Evolutionary conservation across 1,140 invertebrate genomes (phyloP).

Genomic region (Meloidogyne hapla): DNA sequence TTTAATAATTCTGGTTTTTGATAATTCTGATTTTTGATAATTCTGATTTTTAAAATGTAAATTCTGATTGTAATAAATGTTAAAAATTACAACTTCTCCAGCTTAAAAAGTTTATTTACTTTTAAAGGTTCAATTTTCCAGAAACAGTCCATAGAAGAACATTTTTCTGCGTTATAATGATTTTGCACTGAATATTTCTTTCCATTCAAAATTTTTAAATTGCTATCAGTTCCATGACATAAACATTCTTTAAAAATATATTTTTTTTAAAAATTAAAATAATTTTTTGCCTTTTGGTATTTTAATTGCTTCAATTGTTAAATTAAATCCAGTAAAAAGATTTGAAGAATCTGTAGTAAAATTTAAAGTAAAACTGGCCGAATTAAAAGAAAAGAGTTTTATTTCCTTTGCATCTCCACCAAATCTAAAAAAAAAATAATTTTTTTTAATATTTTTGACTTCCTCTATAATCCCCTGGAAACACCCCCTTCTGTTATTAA

Average conservation of each 20-base stretch:
- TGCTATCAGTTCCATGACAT: neutral
- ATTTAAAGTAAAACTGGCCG: slow-evolving; percentile 16
- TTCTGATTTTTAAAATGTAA: no score
- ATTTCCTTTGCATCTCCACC: slow-evolving; percentile 26
- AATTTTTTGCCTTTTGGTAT: slow-evolving; percentile 30
- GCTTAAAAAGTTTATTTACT: no score
- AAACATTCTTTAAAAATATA: slow-evolving; percentile 1
- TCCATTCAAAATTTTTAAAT: neutral
- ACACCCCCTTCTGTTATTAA: no score
- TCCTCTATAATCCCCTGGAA: no score
- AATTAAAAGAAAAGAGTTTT: slow-evolving; percentile 38
- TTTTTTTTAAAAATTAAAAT: no score
- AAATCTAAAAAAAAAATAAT: slow-evolving; percentile 26
- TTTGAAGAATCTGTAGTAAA: slow-evolving; percentile 44
- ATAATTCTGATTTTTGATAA: no score
- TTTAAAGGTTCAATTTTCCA: slow-evolving; percentile 31
- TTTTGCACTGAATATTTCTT: slow-evolving; percentile 10
- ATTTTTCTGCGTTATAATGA: slow-evolving; percentile 10
- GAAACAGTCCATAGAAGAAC: slow-evolving; percentile 46
- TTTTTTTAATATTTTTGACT: no score
- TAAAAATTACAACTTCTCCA: no score
- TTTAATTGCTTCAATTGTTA: slow-evolving; percentile 26
- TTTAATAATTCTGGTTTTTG: no score
- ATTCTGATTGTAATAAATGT: no score
- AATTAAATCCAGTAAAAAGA: slow-evolving; percentile 37